Conservation (phyloP, 2,113 vertebrate species). For the Gavialis gangeticus region DNA sequence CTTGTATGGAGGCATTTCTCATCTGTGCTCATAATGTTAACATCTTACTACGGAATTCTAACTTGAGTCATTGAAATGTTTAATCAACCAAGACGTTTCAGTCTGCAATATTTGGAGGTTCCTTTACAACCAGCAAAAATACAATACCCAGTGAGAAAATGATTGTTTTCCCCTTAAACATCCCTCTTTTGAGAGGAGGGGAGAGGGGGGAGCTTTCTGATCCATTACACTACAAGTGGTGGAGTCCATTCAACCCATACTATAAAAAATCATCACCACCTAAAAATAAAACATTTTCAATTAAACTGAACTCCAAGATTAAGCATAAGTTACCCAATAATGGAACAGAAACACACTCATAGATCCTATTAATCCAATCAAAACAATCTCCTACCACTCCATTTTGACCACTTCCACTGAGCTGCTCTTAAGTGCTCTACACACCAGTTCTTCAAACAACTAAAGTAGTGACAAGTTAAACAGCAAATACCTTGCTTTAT, state of each 20-base stretch:
- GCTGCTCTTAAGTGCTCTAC: neutral
- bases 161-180: neutral
- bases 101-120: neutral
- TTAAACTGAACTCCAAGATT: neutral
- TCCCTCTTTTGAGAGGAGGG: neutral
- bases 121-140: neutral
- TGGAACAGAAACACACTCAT: conserved; percentile 3
- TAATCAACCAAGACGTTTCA: neutral
- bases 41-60: neutral
- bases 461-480: neutral
- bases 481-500: neutral
- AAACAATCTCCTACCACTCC: neutral
- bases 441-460: neutral
- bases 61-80: neutral
- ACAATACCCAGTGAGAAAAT: neutral
- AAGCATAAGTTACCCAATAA: neutral
- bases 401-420: neutral
- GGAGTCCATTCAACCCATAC: neutral
- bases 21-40: neutral
- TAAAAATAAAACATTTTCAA: neutral
- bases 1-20: neutral
- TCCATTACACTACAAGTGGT: neutral
- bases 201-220: neutral
- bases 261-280: neutral
- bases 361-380: neutral